phyloP scores from a whole-genome alignment of 2,797 vertebrate species.

The Acridotheres tristis region DNA sequence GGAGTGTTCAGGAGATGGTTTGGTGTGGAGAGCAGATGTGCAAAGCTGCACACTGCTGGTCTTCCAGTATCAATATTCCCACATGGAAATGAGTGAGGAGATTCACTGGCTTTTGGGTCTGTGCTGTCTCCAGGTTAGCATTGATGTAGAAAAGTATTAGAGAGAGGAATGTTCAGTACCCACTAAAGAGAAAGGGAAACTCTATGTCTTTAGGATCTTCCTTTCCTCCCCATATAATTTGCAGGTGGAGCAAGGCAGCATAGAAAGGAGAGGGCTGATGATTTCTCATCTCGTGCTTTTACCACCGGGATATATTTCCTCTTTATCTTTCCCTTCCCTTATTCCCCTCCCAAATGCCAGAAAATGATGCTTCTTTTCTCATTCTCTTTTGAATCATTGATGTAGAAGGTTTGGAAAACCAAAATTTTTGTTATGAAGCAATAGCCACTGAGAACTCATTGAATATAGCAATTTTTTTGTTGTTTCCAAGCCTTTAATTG shows the following conservation, averaged over 20 bases:
- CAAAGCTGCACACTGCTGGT: constrained; percentile 18
- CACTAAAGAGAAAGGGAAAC: neutral
- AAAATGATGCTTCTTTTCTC: neutral
- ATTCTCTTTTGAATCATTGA: neutral
- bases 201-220: neutral
- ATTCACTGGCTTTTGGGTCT: neutral
- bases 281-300: neutral
- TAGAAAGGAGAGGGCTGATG: neutral
- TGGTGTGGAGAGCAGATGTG: constrained; percentile 21
- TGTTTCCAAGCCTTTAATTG: neutral
- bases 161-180: neutral
- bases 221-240: neutral
- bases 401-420: neutral
- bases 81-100: constrained; percentile 42
- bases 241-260: neutral
- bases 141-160: neutral
- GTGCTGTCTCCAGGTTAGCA: neutral
- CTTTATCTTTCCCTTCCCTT: neutral
- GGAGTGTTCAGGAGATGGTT: constrained; percentile 43
- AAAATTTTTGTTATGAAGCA: neutral
- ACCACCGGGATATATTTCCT: neutral
- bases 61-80: constrained; percentile 39
- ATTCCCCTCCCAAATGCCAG: neutral
- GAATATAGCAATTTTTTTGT: neutral
- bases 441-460: neutral